phyloP scores from a whole-genome alignment of 2,797 vertebrate genomes.

The Phalloptychus januarius region DNA sequence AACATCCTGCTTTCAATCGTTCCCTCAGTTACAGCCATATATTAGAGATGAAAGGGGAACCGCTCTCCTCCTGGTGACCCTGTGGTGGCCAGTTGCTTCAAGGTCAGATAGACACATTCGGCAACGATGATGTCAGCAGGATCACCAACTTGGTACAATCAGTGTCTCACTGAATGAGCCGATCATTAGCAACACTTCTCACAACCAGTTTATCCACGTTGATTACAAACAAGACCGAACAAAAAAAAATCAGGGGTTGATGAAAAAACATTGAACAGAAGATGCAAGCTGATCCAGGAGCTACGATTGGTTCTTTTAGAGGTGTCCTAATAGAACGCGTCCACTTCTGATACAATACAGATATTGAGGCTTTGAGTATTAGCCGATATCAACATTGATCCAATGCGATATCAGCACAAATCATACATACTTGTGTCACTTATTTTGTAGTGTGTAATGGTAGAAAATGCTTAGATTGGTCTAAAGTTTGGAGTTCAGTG shows the following conservation, averaged over 20 bases:
- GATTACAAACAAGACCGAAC: neutral
- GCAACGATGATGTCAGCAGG: neutral
- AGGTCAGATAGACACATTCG: neutral
- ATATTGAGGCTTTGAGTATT: too few species aligned
- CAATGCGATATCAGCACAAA: too few species aligned
- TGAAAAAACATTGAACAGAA: neutral
- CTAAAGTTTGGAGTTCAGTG: too few species aligned
- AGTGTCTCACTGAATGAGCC: neutral
- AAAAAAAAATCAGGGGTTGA: neutral
- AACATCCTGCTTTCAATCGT: neutral
- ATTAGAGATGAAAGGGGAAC: neutral
- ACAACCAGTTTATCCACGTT: neutral
- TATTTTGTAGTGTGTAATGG: too few species aligned
- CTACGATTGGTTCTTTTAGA: neutral
- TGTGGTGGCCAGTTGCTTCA: neutral
- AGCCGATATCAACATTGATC: too few species aligned
- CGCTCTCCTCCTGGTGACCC: neutral
- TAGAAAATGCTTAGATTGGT: too few species aligned
- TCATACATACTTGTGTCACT: too few species aligned
- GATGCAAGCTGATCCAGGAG: neutral
- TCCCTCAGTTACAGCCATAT: neutral
- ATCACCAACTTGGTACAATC: neutral
- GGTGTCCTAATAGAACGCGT: too few species aligned
- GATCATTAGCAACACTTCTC: neutral
- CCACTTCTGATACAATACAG: too few species aligned